phyloP scores from a whole-genome alignment of 2,797 vertebrate species.

The Coilia nasus region DNA sequence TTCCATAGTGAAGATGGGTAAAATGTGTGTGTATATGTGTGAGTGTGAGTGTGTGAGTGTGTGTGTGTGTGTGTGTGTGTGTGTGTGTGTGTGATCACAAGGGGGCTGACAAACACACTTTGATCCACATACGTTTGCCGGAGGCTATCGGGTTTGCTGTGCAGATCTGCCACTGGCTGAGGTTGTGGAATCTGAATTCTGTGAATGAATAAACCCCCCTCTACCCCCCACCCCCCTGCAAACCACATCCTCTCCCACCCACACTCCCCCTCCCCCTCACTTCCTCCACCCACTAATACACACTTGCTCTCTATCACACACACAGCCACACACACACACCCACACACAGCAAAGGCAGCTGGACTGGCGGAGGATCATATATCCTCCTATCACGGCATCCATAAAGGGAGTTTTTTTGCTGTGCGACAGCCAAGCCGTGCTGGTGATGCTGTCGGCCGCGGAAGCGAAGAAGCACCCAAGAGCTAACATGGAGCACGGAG shows the following conservation, averaged over 20 bases:
- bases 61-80: not conserved
- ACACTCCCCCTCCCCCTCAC: not conserved
- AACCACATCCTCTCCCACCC: conserved; percentile 10
- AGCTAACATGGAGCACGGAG: conserved; percentile 21
- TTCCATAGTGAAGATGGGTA: not conserved
- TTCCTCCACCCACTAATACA: conserved; percentile 4
- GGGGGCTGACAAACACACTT: not conserved
- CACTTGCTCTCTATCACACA: not conserved
- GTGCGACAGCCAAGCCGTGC: not conserved
- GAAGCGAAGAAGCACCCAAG: not conserved
- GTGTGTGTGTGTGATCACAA: not conserved
- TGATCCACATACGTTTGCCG: not conserved
- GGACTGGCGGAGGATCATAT: not conserved
- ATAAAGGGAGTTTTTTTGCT: not conserved
- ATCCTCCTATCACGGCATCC: not conserved
- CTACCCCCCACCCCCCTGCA: not conserved
- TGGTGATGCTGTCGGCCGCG: not conserved
- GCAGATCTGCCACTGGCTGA: not conserved
- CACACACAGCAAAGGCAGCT: conserved; percentile 1
- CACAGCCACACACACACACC: not conserved
- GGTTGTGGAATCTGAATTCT: conserved; percentile 9
- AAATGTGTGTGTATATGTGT: not conserved
- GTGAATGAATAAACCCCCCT: not conserved
- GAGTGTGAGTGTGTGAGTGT: not conserved
- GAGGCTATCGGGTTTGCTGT: conserved; percentile 2